Evolutionary conservation across 1,140 invertebrate species (phyloP), one percentile per base, ranked within the genome.

Genomic region (Drosophila parvula): DNA sequence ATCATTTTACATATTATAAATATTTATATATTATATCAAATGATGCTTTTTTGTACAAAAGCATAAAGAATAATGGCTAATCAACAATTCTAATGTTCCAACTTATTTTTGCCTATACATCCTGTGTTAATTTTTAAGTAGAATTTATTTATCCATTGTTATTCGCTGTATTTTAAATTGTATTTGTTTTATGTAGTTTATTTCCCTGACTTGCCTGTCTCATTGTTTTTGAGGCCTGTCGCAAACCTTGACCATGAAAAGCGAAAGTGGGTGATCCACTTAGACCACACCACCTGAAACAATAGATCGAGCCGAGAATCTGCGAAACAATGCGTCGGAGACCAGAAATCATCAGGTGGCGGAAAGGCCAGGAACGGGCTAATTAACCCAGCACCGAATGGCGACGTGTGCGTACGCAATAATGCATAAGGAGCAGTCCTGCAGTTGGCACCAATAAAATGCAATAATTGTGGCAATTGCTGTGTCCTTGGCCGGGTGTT

Each of bases 401-500:
- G 40, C 63, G 64, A 53, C 57, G 56, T 64, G 81, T 68, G 76
- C 67, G 53, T 59, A 48, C 51, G 83, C 51, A 88, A 86, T 86
- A 88, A 86, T 86, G 71, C 82, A 83, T 83, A 86, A 79, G 81
- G 69, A 64, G 32, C 77, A 30, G 48, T 18, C 34, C 43, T 60
- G 51, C 64, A 79, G 50, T 76, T 69, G 76, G 64, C 77, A 67
- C 71, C 62, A 71, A 84, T 84, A 80, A 82, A 88, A 88, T 74
- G 80, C 60, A 89, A 83, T 88, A 89, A 80, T 74, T 88, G 77
- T 89, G 27, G 55, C 60, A 61, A 57, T 57, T 51, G 45, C 48
- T 28, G 34, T 57, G 68, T 48, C 68, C 68, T 71, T 76, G 55
- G 50, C 59, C 51, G 58, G 67, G 30, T 74, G 55, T 57, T 79